Percentiles rank a stretch among this genome's conserved stretches.
phyloP scores from a whole-genome alignment of 2,797 vertebrate genomes.

The Enteromius mattozi region DNA sequence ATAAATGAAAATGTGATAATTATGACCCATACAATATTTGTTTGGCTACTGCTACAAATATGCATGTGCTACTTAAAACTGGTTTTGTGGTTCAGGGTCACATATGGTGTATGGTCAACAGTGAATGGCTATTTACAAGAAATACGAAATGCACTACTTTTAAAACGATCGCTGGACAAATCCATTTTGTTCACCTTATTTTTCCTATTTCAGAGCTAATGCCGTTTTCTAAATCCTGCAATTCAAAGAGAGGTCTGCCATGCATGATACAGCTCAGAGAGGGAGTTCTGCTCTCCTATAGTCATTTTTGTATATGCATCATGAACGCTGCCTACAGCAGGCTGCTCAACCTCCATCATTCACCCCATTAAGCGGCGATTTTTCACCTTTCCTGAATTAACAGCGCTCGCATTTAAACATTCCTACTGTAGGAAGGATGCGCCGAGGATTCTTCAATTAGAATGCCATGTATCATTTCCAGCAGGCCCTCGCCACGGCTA shows the following conservation, averaged over 20 bases:
- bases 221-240: conserved; percentile 25
- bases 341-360: conserved; percentile 52
- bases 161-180: neutral
- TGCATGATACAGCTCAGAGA: conserved; percentile 22
- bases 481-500: conserved; percentile 50
- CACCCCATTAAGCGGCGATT: conserved; percentile 50
- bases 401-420: conserved; percentile 61
- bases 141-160: neutral
- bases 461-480: conserved; percentile 64
- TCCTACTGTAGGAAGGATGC: conserved; percentile 58
- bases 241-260: conserved; percentile 37
- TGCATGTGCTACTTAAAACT: too few species aligned
- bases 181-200: neutral
- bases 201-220: neutral
- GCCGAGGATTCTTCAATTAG: conserved; percentile 63
- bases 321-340: conserved; percentile 34
- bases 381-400: conserved; percentile 62
- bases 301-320: conserved; percentile 49
- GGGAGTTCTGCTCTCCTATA: conserved; percentile 20
- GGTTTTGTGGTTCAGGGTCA: too few species aligned
- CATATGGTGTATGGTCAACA: neutral
- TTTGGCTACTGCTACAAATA: too few species aligned
- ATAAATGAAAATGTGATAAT: too few species aligned
- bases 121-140: neutral
- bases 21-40: too few species aligned